Conservation (phyloP, 1,140 invertebrate genomes). For the Drosophila willistoni region DNA sequence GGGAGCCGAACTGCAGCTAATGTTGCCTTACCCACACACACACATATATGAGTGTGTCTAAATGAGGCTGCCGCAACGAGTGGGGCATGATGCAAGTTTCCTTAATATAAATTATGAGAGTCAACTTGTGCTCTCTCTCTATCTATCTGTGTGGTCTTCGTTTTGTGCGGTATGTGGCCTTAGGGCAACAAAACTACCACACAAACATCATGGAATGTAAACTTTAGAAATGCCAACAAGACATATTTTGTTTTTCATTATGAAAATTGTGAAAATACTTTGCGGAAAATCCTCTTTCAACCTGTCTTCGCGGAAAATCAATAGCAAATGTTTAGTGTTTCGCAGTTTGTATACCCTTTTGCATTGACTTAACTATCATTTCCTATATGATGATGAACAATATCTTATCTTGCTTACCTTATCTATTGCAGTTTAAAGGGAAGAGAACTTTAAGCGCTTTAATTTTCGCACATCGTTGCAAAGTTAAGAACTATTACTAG, state of each 20-base stretch:
- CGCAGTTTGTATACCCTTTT: too few relatives aligned
- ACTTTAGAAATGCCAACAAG: not conserved
- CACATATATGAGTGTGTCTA: not conserved
- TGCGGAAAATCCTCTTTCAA: too few relatives aligned
- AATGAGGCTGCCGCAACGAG: not conserved
- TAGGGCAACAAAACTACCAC: constrained; percentile 1
- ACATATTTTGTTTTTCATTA: not conserved
- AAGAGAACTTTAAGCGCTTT: too few relatives aligned
- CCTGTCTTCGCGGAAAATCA: too few relatives aligned
- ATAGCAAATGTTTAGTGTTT: too few relatives aligned
- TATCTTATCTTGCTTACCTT: too few relatives aligned
- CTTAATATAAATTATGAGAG: constrained; percentile 20
- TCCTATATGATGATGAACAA: too few relatives aligned
- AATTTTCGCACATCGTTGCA: too few relatives aligned
- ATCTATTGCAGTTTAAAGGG: too few relatives aligned
- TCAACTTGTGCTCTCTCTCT: constrained; percentile 8
- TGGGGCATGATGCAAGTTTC: not conserved
- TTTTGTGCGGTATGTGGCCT: constrained; percentile 4
- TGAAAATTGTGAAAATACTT: not conserved
- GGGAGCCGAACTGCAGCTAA: constrained; percentile 6
- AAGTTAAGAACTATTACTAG: too few relatives aligned
- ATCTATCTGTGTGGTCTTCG: constrained; percentile 1
- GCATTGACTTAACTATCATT: too few relatives aligned
- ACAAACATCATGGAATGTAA: not conserved
- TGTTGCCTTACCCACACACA: not conserved